Base-by-base conservation (phyloP, 2,113 vertebrate genomes). In the Candoia aspera region DNA sequence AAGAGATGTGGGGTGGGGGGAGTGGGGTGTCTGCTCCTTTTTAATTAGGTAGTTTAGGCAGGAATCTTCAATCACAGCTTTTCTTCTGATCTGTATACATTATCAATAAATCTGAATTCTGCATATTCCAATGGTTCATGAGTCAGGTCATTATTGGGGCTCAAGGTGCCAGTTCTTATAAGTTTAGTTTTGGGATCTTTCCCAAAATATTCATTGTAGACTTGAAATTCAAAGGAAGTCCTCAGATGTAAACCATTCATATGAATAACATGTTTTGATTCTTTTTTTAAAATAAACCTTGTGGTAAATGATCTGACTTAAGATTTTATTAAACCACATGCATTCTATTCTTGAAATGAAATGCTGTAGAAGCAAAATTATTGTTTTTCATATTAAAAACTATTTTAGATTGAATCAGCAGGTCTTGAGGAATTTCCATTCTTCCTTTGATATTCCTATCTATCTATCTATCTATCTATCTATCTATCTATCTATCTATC, bases 211-310 rank as follows among this genome's bases (percentile, higher is more conserved):
- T 91, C 15, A 79, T 13, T 87, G 49, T 26, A 26, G 53, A 55
- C n/a, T 55, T 26, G 12, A 91, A 57, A 79, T 91, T 46, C 33
- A 87, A 17, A 79, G 19, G 59, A 8, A 33, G 87, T 59, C 33
- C 55, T 24, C 26, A 88, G 19, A 1, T 57, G 1, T 60, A 59
- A 85, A 88, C 54, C 84, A 37, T 15, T 19, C 15, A 19, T 64
- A 49, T 37, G 79, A 86, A 55, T 88, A 92, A 49, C n/a, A 24
- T 33, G 24, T 59, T 95, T 95, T 94, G 62, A 96, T 89, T 88
- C 49, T 89, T 0, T 49, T 91, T 91, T 79, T 21, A 42, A 79
- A 94, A 94, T 84, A 93, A 95, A 94, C 46, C 59, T 49, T 23
- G 46, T 46, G 90, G 86, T 94, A 90, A 0, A 58, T 5, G 91